phyloP scores from a whole-genome alignment of 2,888 invertebrate genomes.

The Tetramorium bicarinatum region DNA sequence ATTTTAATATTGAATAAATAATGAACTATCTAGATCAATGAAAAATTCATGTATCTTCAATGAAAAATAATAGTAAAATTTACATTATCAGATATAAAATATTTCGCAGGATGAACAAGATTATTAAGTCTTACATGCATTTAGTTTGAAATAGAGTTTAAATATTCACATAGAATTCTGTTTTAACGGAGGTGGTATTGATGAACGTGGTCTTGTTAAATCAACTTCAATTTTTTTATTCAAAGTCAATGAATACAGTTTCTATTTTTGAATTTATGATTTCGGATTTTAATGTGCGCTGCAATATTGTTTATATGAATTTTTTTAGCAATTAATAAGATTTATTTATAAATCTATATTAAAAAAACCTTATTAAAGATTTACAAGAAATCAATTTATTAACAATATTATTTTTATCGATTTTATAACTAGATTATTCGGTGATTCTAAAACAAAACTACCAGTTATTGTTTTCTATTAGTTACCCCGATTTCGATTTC shows the following conservation, averaged over 20 bases:
- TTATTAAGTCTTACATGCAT: neutral
- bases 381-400: neutral
- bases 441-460: neutral
- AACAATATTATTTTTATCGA: neutral
- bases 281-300: neutral
- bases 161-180: neutral
- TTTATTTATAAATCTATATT: neutral
- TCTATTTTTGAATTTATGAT: conserved; percentile 1
- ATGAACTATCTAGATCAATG: too few species aligned
- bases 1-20: too few species aligned
- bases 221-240: neutral
- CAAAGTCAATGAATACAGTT: neutral
- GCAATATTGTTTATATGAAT: neutral
- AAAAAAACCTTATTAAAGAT: neutral
- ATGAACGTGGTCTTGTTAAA: neutral
- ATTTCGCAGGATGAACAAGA: too few species aligned
- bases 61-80: too few species aligned
- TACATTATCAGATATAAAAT: too few species aligned
- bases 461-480: neutral
- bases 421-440: neutral
- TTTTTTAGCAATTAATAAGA: neutral
- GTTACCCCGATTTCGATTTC: neutral
- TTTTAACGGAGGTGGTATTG: neutral
- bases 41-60: too few species aligned
- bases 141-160: neutral